phyloP scores from a whole-genome alignment of 2,797 vertebrate genomes.

The Australoheros facetus region DNA sequence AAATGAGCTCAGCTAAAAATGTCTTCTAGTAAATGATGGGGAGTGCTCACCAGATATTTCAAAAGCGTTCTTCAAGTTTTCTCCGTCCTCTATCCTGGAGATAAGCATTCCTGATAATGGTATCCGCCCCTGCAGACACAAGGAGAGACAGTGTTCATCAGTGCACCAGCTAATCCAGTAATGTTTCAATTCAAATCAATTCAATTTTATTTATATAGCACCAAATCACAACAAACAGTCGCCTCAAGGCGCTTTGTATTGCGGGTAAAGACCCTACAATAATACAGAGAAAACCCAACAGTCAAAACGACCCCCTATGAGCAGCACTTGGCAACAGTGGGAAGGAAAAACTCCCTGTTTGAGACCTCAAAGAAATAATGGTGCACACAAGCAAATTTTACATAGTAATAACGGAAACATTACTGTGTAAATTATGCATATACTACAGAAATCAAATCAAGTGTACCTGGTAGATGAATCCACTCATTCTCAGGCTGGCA shows the following conservation, averaged over 20 bases:
- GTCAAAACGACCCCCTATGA: too few species aligned
- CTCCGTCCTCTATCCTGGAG: constrained; percentile 91
- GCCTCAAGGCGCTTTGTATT: too few species aligned
- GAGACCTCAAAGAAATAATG: background rate
- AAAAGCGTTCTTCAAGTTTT: constrained; percentile 90
- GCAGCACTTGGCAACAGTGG: too few species aligned
- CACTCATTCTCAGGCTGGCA: constrained; percentile 96
- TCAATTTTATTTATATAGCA: too few species aligned
- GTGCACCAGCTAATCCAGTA: background rate
- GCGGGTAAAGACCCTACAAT: too few species aligned
- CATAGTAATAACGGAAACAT: background rate
- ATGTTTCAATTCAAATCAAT: too few species aligned
- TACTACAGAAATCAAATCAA: background rate
- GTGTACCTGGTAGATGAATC: constrained; percentile 93
- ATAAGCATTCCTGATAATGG: constrained; percentile 92
- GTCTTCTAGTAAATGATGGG: background rate
- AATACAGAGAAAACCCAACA: too few species aligned
- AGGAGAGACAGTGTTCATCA: background rate
- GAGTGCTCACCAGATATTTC: constrained; percentile 90
- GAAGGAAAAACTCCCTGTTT: background rate
- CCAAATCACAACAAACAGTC: too few species aligned
- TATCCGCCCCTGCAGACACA: constrained; percentile 84
- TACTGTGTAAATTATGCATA: background rate
- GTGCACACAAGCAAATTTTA: too few species aligned
- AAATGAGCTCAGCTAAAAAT: background rate